Percentiles rank a stretch among this genome's conserved stretches.
Evolutionary conservation across 2,113 vertebrate species (phyloP).

Genomic region (Bambusicola thoracicus): DNA sequence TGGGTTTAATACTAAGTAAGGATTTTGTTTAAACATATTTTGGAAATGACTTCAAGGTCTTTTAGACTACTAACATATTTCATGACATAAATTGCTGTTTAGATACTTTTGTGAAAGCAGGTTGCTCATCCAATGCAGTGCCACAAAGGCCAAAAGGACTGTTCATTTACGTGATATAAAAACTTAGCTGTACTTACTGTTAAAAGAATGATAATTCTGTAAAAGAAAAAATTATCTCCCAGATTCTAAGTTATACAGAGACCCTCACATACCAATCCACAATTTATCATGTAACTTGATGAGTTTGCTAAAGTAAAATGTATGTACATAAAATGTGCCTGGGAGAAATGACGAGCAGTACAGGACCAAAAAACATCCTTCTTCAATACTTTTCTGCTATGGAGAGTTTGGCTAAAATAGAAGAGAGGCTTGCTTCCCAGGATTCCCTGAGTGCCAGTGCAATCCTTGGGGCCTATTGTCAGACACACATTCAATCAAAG

Average conservation of each 20-base stretch:
- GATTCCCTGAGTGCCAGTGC: background rate
- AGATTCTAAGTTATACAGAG: background rate
- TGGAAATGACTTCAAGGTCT: background rate
- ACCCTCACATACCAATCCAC: background rate
- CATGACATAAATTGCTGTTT: background rate
- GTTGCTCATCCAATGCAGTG: background rate
- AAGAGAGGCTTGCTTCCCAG: background rate
- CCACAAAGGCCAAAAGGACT: background rate
- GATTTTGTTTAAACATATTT: background rate
- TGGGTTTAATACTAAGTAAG: background rate
- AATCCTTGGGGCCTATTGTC: background rate
- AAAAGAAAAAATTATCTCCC: background rate
- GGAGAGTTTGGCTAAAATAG: background rate
- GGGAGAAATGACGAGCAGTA: background rate
- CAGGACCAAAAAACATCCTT: background rate
- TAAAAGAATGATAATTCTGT: background rate
- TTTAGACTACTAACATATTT: background rate
- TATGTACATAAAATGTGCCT: background rate
- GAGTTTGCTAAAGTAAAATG: rapidly evolving
- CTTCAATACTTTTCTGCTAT: background rate
- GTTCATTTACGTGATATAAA: background rate
- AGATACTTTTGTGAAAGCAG: background rate
- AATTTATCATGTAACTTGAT: background rate
- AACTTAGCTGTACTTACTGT: background rate
- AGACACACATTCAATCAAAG: background rate